Conservation (phyloP, 2,113 vertebrate species). For the Oceanodroma tethys region DNA sequence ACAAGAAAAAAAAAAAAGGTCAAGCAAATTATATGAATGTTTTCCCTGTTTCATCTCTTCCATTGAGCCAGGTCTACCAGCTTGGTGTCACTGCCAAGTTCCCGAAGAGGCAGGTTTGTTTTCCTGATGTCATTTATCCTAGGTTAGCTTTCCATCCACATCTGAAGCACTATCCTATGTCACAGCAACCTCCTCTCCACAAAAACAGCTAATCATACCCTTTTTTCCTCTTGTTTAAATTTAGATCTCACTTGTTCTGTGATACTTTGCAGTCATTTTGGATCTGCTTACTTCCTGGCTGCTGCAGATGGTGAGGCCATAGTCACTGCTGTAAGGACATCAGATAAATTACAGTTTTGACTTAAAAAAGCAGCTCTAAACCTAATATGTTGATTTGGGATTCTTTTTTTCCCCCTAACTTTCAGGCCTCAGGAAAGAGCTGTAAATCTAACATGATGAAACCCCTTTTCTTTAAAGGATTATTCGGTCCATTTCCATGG, state of each 20-base stretch:
- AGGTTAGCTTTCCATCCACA: not conserved
- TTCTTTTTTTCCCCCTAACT: not conserved
- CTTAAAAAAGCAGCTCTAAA: not conserved
- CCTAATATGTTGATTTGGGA: not conserved
- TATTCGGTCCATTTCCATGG: not conserved
- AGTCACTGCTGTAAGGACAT: not conserved
- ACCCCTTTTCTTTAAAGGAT: not conserved
- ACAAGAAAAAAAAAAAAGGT: not conserved
- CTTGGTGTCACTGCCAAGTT: not conserved
- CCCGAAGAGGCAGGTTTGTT: not conserved
- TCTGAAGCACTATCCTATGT: not conserved
- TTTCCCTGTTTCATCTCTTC: not conserved
- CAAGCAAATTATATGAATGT: not conserved
- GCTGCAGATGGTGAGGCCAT: not conserved
- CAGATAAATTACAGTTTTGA: not conserved
- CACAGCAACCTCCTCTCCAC: not conserved
- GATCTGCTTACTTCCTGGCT: not conserved
- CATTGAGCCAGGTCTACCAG: not conserved
- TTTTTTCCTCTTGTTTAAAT: not conserved
- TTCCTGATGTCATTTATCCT: not conserved
- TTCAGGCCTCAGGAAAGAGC: not conserved
- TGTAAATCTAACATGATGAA: not conserved
- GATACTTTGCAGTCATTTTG: not conserved
- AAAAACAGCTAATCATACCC: not conserved
- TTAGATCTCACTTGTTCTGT: not conserved